These are phyloP conservation scores for Drosophila ohnishii DNA, from an alignment of 1,140 invertebrate genomes.

Conservation along the genomic window DNA sequence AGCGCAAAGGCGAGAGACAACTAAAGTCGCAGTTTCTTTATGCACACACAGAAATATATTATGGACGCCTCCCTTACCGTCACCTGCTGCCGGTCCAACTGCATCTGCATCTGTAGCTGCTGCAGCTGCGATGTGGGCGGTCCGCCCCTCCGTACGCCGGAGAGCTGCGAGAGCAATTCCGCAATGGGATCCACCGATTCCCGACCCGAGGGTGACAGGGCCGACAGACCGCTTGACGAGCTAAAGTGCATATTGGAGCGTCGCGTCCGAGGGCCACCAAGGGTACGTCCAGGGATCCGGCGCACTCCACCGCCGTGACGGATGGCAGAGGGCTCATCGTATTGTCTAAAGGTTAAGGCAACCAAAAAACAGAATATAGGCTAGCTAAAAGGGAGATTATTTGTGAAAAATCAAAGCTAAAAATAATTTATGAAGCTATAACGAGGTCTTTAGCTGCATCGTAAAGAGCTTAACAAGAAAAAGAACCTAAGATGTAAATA, in stretches of 20 bases:
- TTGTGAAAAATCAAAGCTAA: neutral
- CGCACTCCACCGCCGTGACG: conserved; percentile 91
- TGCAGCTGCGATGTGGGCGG: conserved; percentile 91
- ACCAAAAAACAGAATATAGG: conserved; percentile 34
- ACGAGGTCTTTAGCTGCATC: conserved; percentile 8
- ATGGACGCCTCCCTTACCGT: conserved; percentile 84
- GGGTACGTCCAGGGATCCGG: conserved; percentile 91
- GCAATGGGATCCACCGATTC: conserved; percentile 97
- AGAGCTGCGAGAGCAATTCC: conserved; percentile 95
- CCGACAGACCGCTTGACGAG: conserved; percentile 90
- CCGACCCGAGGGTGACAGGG: conserved; percentile 91
- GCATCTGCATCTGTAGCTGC: conserved; percentile 95
- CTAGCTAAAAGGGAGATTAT: conserved; percentile 2
- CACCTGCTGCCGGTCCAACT: conserved; percentile 93
- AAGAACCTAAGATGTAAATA: neutral
- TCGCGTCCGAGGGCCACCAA: conserved; percentile 89
- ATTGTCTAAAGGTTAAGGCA: conserved; percentile 85
- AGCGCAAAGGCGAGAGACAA: conserved; percentile 43
- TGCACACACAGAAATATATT: conserved; percentile 42
- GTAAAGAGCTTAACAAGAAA: neutral
- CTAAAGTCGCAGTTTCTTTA: conserved; percentile 56
- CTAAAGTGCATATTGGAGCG: conserved; percentile 96
- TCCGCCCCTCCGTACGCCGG: conserved; percentile 91
- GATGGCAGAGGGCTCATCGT: conserved; percentile 93
- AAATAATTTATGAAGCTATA: conserved; percentile 3